These are phyloP conservation scores for Carassius carassius DNA, from an alignment of 2,113 vertebrate species.

Conservation along the genomic window DNA sequence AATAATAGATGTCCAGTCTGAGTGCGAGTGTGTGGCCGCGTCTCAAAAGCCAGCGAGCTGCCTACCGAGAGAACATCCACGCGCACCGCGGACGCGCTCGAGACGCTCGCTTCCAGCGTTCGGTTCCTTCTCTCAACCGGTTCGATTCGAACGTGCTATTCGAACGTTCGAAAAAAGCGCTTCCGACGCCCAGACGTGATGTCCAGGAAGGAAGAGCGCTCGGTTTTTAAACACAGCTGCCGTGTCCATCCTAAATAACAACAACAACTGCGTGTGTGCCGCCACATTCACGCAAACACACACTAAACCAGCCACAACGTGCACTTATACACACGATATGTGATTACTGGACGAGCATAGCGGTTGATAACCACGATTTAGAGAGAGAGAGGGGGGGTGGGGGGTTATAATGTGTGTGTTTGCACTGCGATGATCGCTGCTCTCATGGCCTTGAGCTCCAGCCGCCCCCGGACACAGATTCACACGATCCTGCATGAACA, in stretches of 20 bases:
- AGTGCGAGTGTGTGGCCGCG: constrained; percentile 43
- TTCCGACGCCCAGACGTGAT: neutral
- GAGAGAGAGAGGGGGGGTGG: too few relatives aligned
- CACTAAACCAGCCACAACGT: neutral
- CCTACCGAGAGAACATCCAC: neutral
- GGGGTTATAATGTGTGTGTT: neutral
- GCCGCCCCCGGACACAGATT: constrained; percentile 53
- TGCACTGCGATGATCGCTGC: constrained; percentile 31
- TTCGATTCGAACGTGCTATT: neutral
- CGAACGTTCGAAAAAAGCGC: neutral
- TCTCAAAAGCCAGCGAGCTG: constrained; percentile 23
- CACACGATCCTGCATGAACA: neutral
- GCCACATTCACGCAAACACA: neutral
- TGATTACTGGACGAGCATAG: neutral
- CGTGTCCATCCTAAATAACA: constrained; percentile 5
- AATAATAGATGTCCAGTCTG: constrained; percentile 65
- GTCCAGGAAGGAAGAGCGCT: neutral
- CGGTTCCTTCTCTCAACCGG: too few relatives aligned
- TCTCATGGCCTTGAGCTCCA: constrained; percentile 53
- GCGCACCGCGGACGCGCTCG: too few relatives aligned
- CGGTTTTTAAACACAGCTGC: neutral
- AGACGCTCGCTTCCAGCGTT: neutral
- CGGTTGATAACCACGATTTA: too few relatives aligned
- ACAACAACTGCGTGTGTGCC: constrained; percentile 35
- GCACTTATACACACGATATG: neutral